Percentiles rank a stretch among this genome's conserved stretches.
These are phyloP conservation scores for Penaeus chinensis DNA, from an alignment of 1,140 invertebrate species.

Conservation along the genomic window DNA sequence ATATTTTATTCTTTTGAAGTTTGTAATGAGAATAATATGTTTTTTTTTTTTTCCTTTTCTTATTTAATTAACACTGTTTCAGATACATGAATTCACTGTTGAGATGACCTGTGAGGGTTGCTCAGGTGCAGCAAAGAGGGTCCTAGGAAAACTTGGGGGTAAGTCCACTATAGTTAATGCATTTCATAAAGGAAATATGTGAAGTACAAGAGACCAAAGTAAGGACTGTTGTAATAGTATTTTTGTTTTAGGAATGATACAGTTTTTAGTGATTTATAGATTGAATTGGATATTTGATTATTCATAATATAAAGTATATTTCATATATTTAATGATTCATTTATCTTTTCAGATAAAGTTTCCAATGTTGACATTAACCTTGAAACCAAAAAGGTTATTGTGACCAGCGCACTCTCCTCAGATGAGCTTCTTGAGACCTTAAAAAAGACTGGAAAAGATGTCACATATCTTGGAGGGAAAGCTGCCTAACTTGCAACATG, in stretches of 20 bases:
- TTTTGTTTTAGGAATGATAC: neutral
- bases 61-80: conserved; percentile 62
- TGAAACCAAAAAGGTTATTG: conserved; percentile 66
- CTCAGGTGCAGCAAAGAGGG: conserved; percentile 82
- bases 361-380: conserved; percentile 68
- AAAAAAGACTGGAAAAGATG: conserved; percentile 70
- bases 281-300: too few species aligned
- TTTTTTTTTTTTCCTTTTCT: too few species aligned
- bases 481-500: conserved; percentile 30
- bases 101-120: conserved; percentile 93
- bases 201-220: neutral
- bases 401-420: conserved; percentile 66
- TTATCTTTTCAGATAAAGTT: conserved; percentile 64
- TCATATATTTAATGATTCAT: neutral
- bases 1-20: too few species aligned
- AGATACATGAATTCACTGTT: conserved; percentile 85
- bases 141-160: conserved; percentile 81
- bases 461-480: conserved; percentile 59
- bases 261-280: neutral
- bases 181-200: neutral
- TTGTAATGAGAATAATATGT: too few species aligned
- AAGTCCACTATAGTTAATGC: conserved; percentile 52
- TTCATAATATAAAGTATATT: too few species aligned
- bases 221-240: too few species aligned
- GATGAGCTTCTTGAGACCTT: conserved; percentile 68